Evolutionary conservation across 1,140 invertebrate genomes (phyloP).

Genomic region (Caenorhabditis briggsae): DNA sequence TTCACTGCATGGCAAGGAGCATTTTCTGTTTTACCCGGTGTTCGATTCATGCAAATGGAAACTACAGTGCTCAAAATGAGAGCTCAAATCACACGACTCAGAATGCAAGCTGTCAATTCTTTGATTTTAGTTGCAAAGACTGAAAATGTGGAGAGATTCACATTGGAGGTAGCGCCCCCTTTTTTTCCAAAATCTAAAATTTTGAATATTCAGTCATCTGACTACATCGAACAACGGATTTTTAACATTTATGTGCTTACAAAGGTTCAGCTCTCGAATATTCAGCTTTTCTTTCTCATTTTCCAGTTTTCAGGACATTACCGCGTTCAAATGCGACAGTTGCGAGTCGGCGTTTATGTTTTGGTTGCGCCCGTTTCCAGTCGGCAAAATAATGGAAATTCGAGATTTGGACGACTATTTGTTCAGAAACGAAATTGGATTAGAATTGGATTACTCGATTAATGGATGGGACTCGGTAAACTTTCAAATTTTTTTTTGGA

Average conservation of each 20-base stretch:
- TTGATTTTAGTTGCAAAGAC: slow-evolving; percentile 63
- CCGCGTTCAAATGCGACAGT: slow-evolving; percentile 73
- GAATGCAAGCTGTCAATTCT: slow-evolving; percentile 45
- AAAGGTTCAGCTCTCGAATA: slow-evolving; percentile 48
- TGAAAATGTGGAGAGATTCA: slow-evolving; percentile 63
- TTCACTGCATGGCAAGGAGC: slow-evolving; percentile 57
- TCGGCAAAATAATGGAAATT: slow-evolving; percentile 59
- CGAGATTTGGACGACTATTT: slow-evolving; percentile 65
- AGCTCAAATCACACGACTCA: slow-evolving; percentile 35
- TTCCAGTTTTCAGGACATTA: slow-evolving; percentile 59
- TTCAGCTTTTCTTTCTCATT: not conserved
- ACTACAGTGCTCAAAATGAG: slow-evolving; percentile 44
- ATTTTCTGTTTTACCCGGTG: slow-evolving; percentile 13
- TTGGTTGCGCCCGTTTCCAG: slow-evolving; percentile 70
- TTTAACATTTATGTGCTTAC: slow-evolving; percentile 64
- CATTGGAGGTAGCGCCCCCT: slow-evolving; percentile 18
- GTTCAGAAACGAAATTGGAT: slow-evolving; percentile 62
- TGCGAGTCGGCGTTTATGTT: slow-evolving; percentile 70
- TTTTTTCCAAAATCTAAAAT: not conserved
- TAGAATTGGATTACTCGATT: slow-evolving; percentile 67
- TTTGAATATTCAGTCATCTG: slow-evolving; percentile 52
- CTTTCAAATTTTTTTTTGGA: not conserved
- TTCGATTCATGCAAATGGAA: slow-evolving; percentile 35
- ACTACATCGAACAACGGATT: slow-evolving; percentile 56
- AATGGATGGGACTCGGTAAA: slow-evolving; percentile 69